Evolutionary conservation across 2,113 vertebrate species (phyloP).

Genomic region (Chionis minor): DNA sequence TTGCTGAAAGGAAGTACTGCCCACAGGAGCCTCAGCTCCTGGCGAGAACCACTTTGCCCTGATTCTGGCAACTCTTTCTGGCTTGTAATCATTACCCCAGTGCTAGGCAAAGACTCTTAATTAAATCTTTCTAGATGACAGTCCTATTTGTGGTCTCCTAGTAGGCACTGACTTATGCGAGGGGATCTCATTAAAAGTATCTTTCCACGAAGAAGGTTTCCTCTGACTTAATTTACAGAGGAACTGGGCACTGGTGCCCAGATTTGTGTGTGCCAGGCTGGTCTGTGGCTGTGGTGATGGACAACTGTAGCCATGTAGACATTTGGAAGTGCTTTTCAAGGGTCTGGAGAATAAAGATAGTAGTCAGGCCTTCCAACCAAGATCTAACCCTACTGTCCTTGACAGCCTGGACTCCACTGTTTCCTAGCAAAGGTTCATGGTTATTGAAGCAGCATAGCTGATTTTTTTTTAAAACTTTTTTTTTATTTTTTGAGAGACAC

Average conservation of each 20-base stretch:
- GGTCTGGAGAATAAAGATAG: neutral
- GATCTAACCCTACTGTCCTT: neutral
- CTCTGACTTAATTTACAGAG: neutral
- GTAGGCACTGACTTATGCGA: neutral
- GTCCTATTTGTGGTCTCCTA: neutral
- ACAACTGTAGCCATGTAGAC: neutral
- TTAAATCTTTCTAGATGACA: neutral
- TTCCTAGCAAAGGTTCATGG: neutral
- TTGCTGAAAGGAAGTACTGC: neutral
- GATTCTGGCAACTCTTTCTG: neutral
- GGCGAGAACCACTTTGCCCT: neutral
- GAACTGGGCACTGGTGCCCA: neutral
- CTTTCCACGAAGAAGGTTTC: neutral
- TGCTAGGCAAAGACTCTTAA: neutral
- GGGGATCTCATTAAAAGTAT: neutral
- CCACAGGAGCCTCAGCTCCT: neutral
- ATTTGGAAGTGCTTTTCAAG: neutral
- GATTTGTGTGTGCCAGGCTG: neutral
- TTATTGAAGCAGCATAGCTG: neutral
- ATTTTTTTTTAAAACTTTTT: neutral
- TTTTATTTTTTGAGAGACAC: neutral
- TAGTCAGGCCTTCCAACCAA: neutral
- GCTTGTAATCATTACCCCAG: neutral
- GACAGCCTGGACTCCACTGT: neutral
- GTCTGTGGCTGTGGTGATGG: neutral